phyloP scores from a whole-genome alignment of 2,113 vertebrate genomes.

The Dicrurus megarhynchus region DNA sequence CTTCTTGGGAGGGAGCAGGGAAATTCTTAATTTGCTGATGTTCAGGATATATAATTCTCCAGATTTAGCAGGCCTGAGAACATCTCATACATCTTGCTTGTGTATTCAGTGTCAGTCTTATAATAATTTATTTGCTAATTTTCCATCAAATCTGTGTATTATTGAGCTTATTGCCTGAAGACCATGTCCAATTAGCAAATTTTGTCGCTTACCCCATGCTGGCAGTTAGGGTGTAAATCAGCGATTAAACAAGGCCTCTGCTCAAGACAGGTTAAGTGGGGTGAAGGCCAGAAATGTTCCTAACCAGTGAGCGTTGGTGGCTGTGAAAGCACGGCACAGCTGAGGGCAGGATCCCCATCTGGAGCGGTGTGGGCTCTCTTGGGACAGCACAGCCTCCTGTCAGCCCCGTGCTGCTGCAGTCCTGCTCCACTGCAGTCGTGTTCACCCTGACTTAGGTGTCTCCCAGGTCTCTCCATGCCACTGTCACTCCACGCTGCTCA shows the following conservation, averaged over 20 bases:
- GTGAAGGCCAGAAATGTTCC: neutral
- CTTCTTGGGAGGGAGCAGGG: neutral
- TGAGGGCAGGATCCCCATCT: neutral
- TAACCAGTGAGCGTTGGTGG: neutral
- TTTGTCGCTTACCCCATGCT: neutral
- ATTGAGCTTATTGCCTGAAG: neutral
- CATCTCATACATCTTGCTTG: neutral
- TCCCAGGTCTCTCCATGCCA: fast-evolving
- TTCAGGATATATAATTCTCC: neutral
- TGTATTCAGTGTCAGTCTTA: neutral
- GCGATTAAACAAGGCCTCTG: neutral
- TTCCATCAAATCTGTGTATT: neutral
- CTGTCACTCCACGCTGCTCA: neutral
- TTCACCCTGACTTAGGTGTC: neutral
- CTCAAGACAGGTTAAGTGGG: neutral
- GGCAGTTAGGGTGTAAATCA: neutral
- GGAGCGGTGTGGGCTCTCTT: neutral
- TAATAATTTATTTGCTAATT: neutral
- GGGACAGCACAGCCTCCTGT: neutral
- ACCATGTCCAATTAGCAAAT: neutral
- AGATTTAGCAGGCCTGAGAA: neutral
- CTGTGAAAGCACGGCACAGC: neutral
- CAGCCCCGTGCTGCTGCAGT: neutral
- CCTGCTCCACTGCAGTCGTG: fast-evolving
- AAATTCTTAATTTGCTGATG: neutral